Evolutionary conservation across 2,888 invertebrate genomes (phyloP), one percentile per base, ranked within the genome.

Genomic region (Amiota minor): DNA sequence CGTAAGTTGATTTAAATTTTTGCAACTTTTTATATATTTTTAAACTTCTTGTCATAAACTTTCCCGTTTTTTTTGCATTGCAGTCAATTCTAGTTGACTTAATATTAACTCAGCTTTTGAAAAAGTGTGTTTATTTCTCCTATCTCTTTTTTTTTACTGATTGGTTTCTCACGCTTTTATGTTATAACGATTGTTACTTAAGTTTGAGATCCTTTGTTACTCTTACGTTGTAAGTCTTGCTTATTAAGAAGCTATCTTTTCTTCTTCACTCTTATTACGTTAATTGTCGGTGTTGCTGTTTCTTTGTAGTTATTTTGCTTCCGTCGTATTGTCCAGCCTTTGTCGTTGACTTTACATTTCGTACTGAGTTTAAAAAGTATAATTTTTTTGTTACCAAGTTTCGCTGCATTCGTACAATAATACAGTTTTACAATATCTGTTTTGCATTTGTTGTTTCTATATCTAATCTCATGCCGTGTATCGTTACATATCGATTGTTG

Each of bases 271-370:
- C 73, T 74, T 68, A 59, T 49, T 70, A 35, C 18, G 47, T 14
- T 23, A 50, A 50, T 53, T 53, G 68, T 68, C 49, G 23, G 14
- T 50, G 20, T 11, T 53, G 11, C 16, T 67, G 18, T 49, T 23
- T 49, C 50, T 23, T 53, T 20, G 9, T 49, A 45, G 20, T 53
- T 72, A 64, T 55, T 73, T 76, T 23, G 64, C 46, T 72, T 72
- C 20, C 46, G 16, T 59, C 46, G 35, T 64, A 35, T 35, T 35
- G 53, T 64, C 23, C 50, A 35, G 80, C 78, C 80, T 79, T 70
- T 81, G 77, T 77, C 83, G 71, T 84, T 77, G 76, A 79, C 81
- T 79, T 81, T 77, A 78, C 84, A 77, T 79, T 76, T 77, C 80
- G 78, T 79, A 82, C 84, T 84, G 80, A 76, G 74, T 45, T 70